Base-by-base conservation (phyloP, 2,888 invertebrate genomes). In the Drosophila cognata region DNA sequence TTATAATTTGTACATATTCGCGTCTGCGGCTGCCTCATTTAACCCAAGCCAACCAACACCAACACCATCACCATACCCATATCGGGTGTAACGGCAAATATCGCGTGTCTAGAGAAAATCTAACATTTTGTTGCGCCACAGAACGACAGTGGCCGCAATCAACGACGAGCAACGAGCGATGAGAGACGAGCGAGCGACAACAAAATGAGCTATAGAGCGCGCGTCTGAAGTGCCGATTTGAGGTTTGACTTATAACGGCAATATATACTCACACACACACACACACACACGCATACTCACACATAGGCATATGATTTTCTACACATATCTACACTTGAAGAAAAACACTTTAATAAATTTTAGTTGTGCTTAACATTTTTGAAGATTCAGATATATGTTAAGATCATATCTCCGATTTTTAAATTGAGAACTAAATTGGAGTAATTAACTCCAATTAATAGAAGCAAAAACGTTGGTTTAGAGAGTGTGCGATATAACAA, bases 201-300 rank as follows among this genome's bases (percentile, higher is more conserved):
- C 79, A 63, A 85, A 85, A 90, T 90, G 84, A 81, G 84, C 82
- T 76, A 84, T 77, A 77, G 81, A 87, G 58, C 77, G 85, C 90
- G 80, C 64, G 50, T 73, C 87, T 84, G 83, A 88, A 90, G 90
- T 90, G 90, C 89, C 89, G 82, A 89, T 88, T 89, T 89, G 83
- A 82, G 89, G 83, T 84, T 85, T 86, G 77, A 74, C 84, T 84
- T 89, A 69, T 74, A 71, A 61, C 58, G 74, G 75, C 62, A 68
- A 77, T 78, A 68, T 67, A 82, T 61, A 55, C 60, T 41, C 35
- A 58, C 31, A 48, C 36, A 61, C 48, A n/a, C 43, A 31, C 21
- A 25, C 63, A 31, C 52, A 46, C 51, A 43, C 57, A 56, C 55
- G 55, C 25, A 38, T 43, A 21, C 25, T 18, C 28, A 57, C 58